Evolutionary conservation across 1,140 invertebrate genomes (phyloP).

Genomic region (Alviniconcha marisindica): DNA sequence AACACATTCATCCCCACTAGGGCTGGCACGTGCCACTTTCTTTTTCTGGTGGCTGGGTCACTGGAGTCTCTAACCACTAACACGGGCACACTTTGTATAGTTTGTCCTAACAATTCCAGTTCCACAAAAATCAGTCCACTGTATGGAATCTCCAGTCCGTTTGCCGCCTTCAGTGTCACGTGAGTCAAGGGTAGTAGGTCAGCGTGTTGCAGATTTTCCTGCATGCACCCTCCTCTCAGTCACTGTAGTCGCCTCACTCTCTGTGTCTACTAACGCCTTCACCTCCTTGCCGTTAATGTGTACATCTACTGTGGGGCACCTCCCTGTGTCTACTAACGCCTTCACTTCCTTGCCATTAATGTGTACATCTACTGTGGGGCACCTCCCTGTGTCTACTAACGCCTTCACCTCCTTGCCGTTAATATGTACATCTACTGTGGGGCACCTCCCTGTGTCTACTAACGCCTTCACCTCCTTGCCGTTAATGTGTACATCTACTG

Average conservation of each 20-base stretch:
- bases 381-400: too few relatives aligned
- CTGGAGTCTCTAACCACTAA: conserved; percentile 23
- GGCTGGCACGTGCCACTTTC: neutral
- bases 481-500: too few relatives aligned
- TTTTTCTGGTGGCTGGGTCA: neutral
- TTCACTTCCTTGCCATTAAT: too few relatives aligned
- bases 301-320: neutral
- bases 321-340: too few relatives aligned
- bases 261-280: neutral
- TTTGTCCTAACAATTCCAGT: neutral
- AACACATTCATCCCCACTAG: conserved; percentile 28
- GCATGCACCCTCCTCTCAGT: neutral
- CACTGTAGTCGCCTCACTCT: neutral
- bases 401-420: too few relatives aligned
- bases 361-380: too few relatives aligned
- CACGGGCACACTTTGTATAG: neutral
- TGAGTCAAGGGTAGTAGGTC: too few relatives aligned
- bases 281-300: neutral
- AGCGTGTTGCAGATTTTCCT: neutral
- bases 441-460: too few relatives aligned
- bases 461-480: too few relatives aligned
- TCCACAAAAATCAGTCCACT: neutral
- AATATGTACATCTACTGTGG: too few relatives aligned
- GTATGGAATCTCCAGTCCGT: conserved; percentile 24
- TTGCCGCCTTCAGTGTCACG: neutral